Percentiles rank a stretch among this genome's conserved stretches.
phyloP scores from a whole-genome alignment of 2,797 vertebrate genomes.

The Neosilurus hyrtlii region DNA sequence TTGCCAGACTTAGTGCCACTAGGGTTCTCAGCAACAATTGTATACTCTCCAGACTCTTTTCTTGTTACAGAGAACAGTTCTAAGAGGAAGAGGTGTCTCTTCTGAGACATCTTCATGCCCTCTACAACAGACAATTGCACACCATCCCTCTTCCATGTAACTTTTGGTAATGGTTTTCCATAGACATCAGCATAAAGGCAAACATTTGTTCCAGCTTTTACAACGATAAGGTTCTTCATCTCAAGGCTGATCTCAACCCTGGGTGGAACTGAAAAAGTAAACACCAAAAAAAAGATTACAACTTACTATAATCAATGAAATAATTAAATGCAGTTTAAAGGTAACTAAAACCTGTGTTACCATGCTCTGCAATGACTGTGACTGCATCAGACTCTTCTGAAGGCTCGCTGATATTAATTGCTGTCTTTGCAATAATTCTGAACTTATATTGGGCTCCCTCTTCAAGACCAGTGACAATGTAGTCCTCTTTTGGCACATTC shows the following conservation, averaged over 20 bases:
- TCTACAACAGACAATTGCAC: slow-evolving; percentile 78
- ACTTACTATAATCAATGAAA: slow-evolving; percentile 9
- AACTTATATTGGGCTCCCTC: slow-evolving; percentile 91
- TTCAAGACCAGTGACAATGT: slow-evolving; percentile 85
- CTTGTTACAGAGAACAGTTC: slow-evolving; percentile 91
- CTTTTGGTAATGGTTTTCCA: slow-evolving; percentile 90
- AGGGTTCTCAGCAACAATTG: slow-evolving; percentile 88
- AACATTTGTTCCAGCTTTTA: slow-evolving; percentile 93
- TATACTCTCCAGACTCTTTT: slow-evolving; percentile 95
- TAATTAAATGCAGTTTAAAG: slow-evolving; percentile 8
- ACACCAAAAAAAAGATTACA: slow-evolving; percentile 33
- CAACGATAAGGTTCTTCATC: slow-evolving; percentile 91
- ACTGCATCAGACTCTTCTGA: slow-evolving; percentile 95
- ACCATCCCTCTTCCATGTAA: slow-evolving; percentile 89
- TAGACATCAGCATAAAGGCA: slow-evolving; percentile 88
- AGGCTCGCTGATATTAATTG: slow-evolving; percentile 85
- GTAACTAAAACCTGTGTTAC: slow-evolving; percentile 66
- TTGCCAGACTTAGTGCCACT: slow-evolving; percentile 90
- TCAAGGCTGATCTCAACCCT: slow-evolving; percentile 88
- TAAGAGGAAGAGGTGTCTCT: slow-evolving; percentile 85
- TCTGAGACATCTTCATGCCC: slow-evolving; percentile 87
- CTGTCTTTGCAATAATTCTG: slow-evolving; percentile 91
- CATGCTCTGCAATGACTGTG: slow-evolving; percentile 87
- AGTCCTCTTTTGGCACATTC: slow-evolving; percentile 89
- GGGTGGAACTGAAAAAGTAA: slow-evolving; percentile 83